Conservation (phyloP, 2,888 invertebrate species). For the Agriopis marginaria region DNA sequence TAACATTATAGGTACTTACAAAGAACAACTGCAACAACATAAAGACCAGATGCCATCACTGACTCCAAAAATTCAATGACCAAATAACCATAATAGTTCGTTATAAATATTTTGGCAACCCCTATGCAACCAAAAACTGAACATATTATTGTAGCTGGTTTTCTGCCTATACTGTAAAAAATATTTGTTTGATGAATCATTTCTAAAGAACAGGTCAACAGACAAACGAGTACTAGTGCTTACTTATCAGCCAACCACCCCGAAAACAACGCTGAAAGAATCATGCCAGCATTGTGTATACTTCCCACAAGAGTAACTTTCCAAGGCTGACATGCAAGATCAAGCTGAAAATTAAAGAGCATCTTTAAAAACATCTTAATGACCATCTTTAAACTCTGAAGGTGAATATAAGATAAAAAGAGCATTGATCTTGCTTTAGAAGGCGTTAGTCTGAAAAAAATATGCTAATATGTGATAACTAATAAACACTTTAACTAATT, state of each 20-base stretch:
- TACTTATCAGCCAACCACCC: constrained; percentile 88
- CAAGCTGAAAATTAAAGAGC: constrained; percentile 59
- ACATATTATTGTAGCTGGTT: constrained; percentile 69
- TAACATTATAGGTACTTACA: constrained; percentile 59
- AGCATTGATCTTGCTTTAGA: too few relatives aligned
- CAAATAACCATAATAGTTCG: constrained; percentile 65
- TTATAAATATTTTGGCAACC: constrained; percentile 65
- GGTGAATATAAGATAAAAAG: too few relatives aligned
- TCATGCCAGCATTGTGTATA: constrained; percentile 88
- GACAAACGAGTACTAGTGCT: constrained; percentile 31
- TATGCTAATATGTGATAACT: too few relatives aligned
- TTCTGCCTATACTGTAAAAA: constrained; percentile 70
- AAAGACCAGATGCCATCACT: constrained; percentile 69
- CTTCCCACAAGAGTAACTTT: constrained; percentile 84
- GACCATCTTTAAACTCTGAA: too few relatives aligned
- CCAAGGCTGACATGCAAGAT: constrained; percentile 78
- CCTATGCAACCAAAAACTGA: constrained; percentile 69
- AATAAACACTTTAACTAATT: too few relatives aligned
- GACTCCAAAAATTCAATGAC: constrained; percentile 72
- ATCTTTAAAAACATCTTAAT: not conserved
- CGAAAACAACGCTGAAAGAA: constrained; percentile 86
- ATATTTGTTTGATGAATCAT: not conserved
- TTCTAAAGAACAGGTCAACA: not conserved
- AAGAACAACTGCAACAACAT: constrained; percentile 71
- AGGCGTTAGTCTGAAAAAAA: too few relatives aligned